Evolutionary conservation across 2,888 invertebrate genomes (phyloP).

Genomic region (Lissonota sp.): DNA sequence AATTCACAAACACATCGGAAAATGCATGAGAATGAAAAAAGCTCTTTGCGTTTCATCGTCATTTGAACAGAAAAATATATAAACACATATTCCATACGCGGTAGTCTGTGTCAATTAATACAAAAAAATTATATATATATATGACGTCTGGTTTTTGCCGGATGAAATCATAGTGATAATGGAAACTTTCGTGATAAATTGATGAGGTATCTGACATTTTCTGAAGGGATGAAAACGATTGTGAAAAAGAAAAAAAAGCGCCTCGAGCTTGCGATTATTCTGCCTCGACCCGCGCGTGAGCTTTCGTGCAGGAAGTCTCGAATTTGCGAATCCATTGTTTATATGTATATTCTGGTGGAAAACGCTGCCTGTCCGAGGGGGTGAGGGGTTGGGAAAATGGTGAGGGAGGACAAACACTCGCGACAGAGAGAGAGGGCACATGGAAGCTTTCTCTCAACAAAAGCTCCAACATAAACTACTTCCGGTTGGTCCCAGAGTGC

Average conservation of each 20-base stretch:
- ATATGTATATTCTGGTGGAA: too few relatives aligned
- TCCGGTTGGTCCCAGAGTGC: conserved; percentile 20
- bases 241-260: not conserved
- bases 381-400: too few relatives aligned
- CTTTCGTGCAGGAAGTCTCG: not conserved
- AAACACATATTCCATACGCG: conserved; percentile 69
- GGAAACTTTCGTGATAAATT: conserved; percentile 64
- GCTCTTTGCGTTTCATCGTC: conserved; percentile 26
- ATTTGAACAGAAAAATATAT: conserved; percentile 40
- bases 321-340: not conserved
- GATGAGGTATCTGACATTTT: conserved; percentile 45
- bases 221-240: not conserved
- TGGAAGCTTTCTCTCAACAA: conserved; percentile 5
- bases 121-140: conserved; percentile 38
- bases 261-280: conserved; percentile 1
- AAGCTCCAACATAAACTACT: conserved; percentile 53
- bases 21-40: conserved; percentile 26
- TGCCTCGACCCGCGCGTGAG: not conserved
- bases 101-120: conserved; percentile 79
- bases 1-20: conserved; percentile 42
- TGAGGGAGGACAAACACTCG: not conserved
- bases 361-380: too few relatives aligned
- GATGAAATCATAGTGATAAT: conserved; percentile 58
- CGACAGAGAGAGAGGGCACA: not conserved
- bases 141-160: conserved; percentile 50